These are phyloP conservation scores for Channa maculata DNA, from an alignment of 2,113 vertebrate species.

Conservation along the genomic window DNA sequence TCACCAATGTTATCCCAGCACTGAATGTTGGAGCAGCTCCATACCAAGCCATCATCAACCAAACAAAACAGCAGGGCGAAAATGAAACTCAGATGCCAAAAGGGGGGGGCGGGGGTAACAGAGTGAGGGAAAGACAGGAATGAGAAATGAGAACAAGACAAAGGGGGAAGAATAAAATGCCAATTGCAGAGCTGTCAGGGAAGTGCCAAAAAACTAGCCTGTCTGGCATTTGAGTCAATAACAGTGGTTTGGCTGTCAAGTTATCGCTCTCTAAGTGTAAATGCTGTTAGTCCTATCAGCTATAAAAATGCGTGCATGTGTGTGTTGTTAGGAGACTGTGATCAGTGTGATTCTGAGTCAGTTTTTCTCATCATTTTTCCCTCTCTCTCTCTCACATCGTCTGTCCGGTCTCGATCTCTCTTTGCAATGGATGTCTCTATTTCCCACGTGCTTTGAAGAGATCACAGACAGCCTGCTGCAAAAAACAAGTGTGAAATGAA, in stretches of 20 bases:
- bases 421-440: constrained; percentile 56
- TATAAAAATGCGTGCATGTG: constrained; percentile 17
- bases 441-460: constrained; percentile 65
- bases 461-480: constrained; percentile 62
- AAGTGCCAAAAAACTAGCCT: constrained; percentile 54
- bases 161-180: constrained; percentile 26
- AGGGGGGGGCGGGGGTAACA: constrained; percentile 38
- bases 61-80: constrained; percentile 53
- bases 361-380: constrained; percentile 49
- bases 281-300: constrained; percentile 67
- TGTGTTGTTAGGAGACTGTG: constrained; percentile 53
- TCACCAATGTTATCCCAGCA: constrained; percentile 51
- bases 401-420: constrained; percentile 54
- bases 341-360: constrained; percentile 55
- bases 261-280: constrained; percentile 63
- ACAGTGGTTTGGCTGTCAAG: constrained; percentile 69
- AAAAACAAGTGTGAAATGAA: constrained; percentile 73
- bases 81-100: constrained; percentile 60
- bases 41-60: constrained; percentile 41
- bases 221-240: constrained; percentile 67
- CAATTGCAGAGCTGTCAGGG: constrained; percentile 65
- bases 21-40: constrained; percentile 31
- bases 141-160: not conserved
- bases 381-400: constrained; percentile 41
- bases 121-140: constrained; percentile 27